These are phyloP conservation scores for Amblyraja radiata DNA, from an alignment of 2,797 vertebrate species.

Conservation along the genomic window DNA sequence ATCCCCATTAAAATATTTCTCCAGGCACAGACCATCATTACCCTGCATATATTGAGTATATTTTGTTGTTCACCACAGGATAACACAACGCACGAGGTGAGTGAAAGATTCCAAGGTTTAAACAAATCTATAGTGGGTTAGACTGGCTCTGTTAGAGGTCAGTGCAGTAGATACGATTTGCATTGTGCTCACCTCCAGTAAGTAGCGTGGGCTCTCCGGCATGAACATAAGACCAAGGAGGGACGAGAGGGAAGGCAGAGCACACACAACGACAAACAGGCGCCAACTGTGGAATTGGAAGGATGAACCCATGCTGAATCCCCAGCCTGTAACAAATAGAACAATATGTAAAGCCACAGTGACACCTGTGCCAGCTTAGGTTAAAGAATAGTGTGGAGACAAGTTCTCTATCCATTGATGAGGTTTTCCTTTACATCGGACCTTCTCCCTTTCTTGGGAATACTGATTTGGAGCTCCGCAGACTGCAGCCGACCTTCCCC, in stretches of 20 bases:
- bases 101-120: background rate
- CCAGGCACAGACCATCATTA: too few species aligned
- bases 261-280: slow-evolving; percentile 83
- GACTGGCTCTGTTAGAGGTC: background rate
- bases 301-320: slow-evolving; percentile 83
- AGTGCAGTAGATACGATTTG: background rate
- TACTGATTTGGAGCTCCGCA: background rate
- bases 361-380: background rate
- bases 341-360: too few species aligned
- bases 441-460: background rate
- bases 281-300: slow-evolving; percentile 96
- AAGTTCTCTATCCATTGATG: background rate
- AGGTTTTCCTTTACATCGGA: background rate
- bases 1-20: too few species aligned
- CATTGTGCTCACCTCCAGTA: slow-evolving; percentile 79
- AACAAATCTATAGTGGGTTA: background rate
- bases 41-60: too few species aligned
- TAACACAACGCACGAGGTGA: background rate
- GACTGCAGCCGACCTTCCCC: background rate
- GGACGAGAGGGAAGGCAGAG: slow-evolving; percentile 76
- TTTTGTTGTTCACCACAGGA: background rate
- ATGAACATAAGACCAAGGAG: slow-evolving; percentile 81
- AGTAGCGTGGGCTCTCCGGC: slow-evolving; percentile 92
- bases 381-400: background rate
- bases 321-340: slow-evolving; percentile 72